Percentiles rank a stretch among this genome's conserved stretches.
Conservation (phyloP, 2,797 vertebrate species). For the Pseudopleuronectes americanus region DNA sequence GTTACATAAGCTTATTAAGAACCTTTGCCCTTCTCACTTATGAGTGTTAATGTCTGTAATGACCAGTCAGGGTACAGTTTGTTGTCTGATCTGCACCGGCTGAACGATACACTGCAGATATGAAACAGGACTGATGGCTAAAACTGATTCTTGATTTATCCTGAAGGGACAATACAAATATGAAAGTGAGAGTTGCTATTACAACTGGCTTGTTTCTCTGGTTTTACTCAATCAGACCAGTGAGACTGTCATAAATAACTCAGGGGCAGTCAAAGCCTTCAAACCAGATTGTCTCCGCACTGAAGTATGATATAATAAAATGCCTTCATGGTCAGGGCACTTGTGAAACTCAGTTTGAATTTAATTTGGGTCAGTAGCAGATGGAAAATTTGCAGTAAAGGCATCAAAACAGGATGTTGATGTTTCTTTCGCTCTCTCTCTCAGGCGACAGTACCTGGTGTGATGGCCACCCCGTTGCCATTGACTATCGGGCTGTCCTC, state of each 20-base stretch:
- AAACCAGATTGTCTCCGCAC: slow-evolving; percentile 13
- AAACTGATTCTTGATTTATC: slow-evolving; percentile 25
- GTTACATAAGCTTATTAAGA: slow-evolving; percentile 49
- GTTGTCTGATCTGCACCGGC: slow-evolving; percentile 12
- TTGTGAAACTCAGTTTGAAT: slow-evolving; percentile 20
- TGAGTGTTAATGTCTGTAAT: slow-evolving; percentile 27
- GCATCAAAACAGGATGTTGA: slow-evolving; percentile 17
- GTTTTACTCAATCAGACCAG: slow-evolving; percentile 40
- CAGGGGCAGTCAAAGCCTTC: slow-evolving; percentile 14
- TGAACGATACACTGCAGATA: slow-evolving; percentile 6
- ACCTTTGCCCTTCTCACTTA: slow-evolving; percentile 25
- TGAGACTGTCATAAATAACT: slow-evolving; percentile 31
- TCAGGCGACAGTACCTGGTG: slow-evolving; percentile 87
- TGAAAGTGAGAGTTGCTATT: slow-evolving; percentile 11
- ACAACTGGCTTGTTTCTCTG: slow-evolving; percentile 29
- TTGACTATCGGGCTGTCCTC: slow-evolving; percentile 96
- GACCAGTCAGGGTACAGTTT: slow-evolving; percentile 44
- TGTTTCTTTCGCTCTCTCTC: not conserved
- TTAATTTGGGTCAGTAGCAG: slow-evolving; percentile 15
- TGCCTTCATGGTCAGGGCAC: slow-evolving; percentile 3
- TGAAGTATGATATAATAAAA: slow-evolving; percentile 31
- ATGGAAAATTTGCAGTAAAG: slow-evolving; percentile 28
- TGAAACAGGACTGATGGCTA: slow-evolving; percentile 9
- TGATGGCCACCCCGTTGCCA: slow-evolving; percentile 93
- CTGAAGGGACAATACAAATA: slow-evolving; percentile 26